Evolutionary conservation across 2,888 invertebrate species (phyloP).

Genomic region (Argyra leucocephala): DNA sequence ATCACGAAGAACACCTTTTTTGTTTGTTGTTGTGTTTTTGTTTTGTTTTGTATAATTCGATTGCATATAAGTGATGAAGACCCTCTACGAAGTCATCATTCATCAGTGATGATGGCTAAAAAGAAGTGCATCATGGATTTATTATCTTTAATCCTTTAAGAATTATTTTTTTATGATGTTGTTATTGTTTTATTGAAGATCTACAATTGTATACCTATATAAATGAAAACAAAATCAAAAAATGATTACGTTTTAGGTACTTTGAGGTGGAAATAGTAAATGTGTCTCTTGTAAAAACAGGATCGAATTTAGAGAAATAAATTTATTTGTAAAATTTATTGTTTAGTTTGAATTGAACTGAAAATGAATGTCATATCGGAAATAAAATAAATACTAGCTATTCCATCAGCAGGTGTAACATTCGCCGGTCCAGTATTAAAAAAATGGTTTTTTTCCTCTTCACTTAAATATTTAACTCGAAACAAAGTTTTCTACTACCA

Average conservation of each 20-base stretch:
- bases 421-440: too few species aligned
- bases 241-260: too few species aligned
- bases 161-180: neutral
- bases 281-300: neutral
- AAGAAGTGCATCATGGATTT: constrained; percentile 6
- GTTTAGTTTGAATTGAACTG: too few species aligned
- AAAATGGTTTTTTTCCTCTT: too few species aligned
- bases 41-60: neutral
- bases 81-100: constrained; percentile 6
- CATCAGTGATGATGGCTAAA: neutral
- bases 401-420: too few species aligned
- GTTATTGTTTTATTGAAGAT: neutral
- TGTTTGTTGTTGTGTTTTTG: neutral
- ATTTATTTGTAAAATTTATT: too few species aligned
- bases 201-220: neutral
- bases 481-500: too few species aligned
- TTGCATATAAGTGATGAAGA: neutral
- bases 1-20: neutral
- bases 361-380: too few species aligned
- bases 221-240: too few species aligned
- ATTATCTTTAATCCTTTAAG: neutral
- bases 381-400: too few species aligned
- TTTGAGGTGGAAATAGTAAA: neutral
- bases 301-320: neutral
- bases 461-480: too few species aligned